Evolutionary conservation across 1,140 invertebrate species (phyloP).

Genomic region (Battus philenor): DNA sequence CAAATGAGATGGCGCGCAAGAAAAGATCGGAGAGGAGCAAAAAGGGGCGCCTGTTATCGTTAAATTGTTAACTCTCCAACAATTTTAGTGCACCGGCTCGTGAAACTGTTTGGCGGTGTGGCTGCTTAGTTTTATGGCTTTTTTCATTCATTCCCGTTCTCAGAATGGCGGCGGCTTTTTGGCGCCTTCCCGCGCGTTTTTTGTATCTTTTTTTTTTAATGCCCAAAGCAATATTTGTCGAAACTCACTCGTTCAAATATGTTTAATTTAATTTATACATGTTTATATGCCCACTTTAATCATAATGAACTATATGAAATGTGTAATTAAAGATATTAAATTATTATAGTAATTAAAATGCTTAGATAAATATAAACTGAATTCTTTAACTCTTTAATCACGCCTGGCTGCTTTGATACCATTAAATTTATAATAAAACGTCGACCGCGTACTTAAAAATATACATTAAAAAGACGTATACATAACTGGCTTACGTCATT

Average conservation of each 20-base stretch:
- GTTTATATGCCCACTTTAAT: slow-evolving; percentile 2
- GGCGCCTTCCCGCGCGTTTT: slow-evolving; percentile 49
- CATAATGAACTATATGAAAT: slow-evolving; percentile 7
- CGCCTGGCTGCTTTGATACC: too few relatives aligned
- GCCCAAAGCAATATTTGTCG: slow-evolving; percentile 30
- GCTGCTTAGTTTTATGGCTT: slow-evolving; percentile 52
- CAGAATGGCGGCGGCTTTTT: slow-evolving; percentile 63
- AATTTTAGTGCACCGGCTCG: slow-evolving; percentile 59
- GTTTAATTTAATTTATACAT: slow-evolving; percentile 17
- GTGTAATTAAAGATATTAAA: too few relatives aligned
- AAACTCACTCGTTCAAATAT: slow-evolving; percentile 10
- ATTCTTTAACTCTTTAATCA: too few relatives aligned
- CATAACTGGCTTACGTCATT: too few relatives aligned
- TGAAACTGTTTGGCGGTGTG: slow-evolving; percentile 57
- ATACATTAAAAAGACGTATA: too few relatives aligned
- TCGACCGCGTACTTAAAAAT: too few relatives aligned
- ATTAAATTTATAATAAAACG: too few relatives aligned
- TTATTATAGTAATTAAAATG: too few relatives aligned
- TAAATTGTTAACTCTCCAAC: slow-evolving; percentile 53
- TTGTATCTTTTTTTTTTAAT: slow-evolving; percentile 30
- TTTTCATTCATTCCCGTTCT: slow-evolving; percentile 65
- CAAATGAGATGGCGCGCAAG: slow-evolving; percentile 31
- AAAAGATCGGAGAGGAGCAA: slow-evolving; percentile 31
- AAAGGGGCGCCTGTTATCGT: slow-evolving; percentile 44
- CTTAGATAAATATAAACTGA: too few relatives aligned